Percentiles rank a stretch among this genome's conserved stretches.
phyloP scores from a whole-genome alignment of 2,113 vertebrate genomes.

The Peromyscus polionotus region DNA sequence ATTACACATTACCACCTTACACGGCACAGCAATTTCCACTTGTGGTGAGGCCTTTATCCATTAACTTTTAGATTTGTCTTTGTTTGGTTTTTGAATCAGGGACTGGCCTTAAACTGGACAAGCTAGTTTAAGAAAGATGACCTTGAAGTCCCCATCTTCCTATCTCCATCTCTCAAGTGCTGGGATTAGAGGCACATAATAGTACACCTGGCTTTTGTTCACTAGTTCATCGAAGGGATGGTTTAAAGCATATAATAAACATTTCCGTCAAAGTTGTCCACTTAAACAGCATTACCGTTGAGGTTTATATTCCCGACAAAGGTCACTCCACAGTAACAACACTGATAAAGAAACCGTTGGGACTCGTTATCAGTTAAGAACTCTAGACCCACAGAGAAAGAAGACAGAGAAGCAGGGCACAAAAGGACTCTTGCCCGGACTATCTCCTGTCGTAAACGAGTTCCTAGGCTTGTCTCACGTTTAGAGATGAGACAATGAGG shows the following conservation, averaged over 20 bases:
- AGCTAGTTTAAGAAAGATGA: neutral
- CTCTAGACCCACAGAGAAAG: neutral
- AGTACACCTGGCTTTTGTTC: neutral
- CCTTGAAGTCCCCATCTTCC: neutral
- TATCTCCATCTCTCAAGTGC: neutral
- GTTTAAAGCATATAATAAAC: neutral
- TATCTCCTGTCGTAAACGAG: constrained; percentile 9
- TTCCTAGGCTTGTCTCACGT: constrained; percentile 16
- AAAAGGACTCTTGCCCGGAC: neutral
- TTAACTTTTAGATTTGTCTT: neutral
- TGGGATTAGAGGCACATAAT: neutral
- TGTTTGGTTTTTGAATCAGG: neutral
- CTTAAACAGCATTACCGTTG: neutral
- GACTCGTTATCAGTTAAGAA: neutral
- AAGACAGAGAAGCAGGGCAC: neutral
- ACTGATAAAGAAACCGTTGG: neutral
- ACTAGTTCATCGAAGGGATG: neutral
- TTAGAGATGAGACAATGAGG: constrained; percentile 32
- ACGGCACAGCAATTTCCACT: neutral
- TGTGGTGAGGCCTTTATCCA: neutral
- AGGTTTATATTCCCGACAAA: constrained; percentile 33
- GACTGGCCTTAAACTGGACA: neutral
- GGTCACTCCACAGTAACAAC: neutral
- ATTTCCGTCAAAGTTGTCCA: neutral
- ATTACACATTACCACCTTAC: neutral